Base-by-base conservation (phyloP, 2,888 invertebrate genomes). In the Drosophila phalerata region DNA sequence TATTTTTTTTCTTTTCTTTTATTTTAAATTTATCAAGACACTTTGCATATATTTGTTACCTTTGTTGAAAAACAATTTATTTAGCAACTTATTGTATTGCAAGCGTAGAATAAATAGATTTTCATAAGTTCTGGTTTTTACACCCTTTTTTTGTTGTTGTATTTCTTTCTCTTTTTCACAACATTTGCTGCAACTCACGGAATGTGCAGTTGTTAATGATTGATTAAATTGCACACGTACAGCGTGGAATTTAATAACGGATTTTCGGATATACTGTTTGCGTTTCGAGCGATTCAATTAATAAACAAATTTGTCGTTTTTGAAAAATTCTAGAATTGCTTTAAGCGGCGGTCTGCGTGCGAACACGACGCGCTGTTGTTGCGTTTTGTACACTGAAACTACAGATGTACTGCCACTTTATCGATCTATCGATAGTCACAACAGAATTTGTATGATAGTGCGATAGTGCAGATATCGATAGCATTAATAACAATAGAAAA, bases 361-460 rank as follows among this genome's bases (percentile, higher is more conserved):
- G 76, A 60, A 75, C 76, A 42, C 76, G 80, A 76, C 76, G 80
- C 76, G 65, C 80, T 79, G 57, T 79, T 79, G 76, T 75, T 69
- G 65, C 76, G 79, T 47, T 75, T 75, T 77, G 73, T 73, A 60
- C 47, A 71, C 49, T 19, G 49, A 70, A 76, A 49, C 53, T 58
- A 70, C 49, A 22, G 38, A 60, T 53, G 64, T 71, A n/a, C n/a
- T 49, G 40, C 15, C 37, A 11, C n/a, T 11, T 34, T 70, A 38
- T 34, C 71, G 55, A 63, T 58, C 37, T 22, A 45, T 58, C 58
- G 70, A 70, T 71, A 34, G 17, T 10, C 5, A 0, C 4, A 32
- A 32, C 8, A 11, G 11, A 19, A 5, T 9, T 32, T 8, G n/a
- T 5, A 51, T 37, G 25, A n/a, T 34, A 3, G 3, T 9, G 4